Evolutionary conservation across 1,140 invertebrate species (phyloP), one percentile per base, ranked within the genome.

Genomic region (Hypothenemus hampei): DNA sequence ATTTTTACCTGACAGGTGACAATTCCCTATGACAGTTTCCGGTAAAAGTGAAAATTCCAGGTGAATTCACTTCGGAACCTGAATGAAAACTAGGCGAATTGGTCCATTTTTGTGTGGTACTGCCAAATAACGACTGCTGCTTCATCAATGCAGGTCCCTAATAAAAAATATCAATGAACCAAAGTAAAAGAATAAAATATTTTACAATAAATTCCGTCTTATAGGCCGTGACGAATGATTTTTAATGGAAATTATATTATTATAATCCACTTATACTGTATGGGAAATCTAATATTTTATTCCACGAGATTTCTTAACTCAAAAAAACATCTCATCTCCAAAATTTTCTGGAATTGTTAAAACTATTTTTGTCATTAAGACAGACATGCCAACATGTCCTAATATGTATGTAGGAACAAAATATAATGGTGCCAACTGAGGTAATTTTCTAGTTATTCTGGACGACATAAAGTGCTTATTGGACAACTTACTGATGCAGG

Each of bases 1-100:
- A n/a, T n/a, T 33, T 46, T 31, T 44, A 57, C 52, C 52, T 60
- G 2, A 81, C 78, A 4, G 79, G 79, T 0, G 79, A 81, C 19
- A 81, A 63, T 59, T 81, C 79, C 6, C 78, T 66, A 54, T 73
- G 75, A 54, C 71, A 43, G 20, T 15, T 47, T 18, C 41, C 74
- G 29, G 61, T 58, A 64, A 70, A 52, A 64, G 72, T 43, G 51
- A 76, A 75, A 15, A 75, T 62, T 24, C 76, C 73, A 3, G 71
- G 67, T 0, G 73, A 73, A 4, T 71, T 73, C 1, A 71, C 69
- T 22, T 72, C 70, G 36, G 68, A 72, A 3, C 72, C 69, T 0
- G 73, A 60, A 51, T 65, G 63, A 26, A 65, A 66, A 20, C 63
- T 62, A 2, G 63, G 52, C 6, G 57, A 57, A 33, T 57, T 61